phyloP scores from a whole-genome alignment of 2,113 vertebrate species.

The Puffinus mauretanicus region DNA sequence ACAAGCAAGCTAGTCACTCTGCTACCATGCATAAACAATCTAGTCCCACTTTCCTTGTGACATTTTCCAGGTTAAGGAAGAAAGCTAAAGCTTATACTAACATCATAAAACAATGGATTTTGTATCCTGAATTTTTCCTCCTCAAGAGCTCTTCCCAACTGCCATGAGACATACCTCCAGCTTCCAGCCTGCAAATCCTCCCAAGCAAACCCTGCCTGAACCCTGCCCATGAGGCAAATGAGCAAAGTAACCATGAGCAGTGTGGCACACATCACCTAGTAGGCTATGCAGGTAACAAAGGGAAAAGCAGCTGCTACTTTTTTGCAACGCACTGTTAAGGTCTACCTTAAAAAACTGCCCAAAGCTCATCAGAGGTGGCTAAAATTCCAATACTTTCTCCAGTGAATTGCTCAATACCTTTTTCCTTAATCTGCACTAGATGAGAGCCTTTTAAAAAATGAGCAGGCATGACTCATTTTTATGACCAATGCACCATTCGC shows the following conservation, averaged over 20 bases:
- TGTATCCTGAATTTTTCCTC: not conserved
- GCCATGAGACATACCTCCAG: not conserved
- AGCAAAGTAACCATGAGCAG: not conserved
- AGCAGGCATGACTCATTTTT: constrained; percentile 66
- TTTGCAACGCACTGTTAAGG: not conserved
- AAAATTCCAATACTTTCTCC: constrained; percentile 13
- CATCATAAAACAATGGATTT: not conserved
- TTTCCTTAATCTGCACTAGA: constrained; percentile 6
- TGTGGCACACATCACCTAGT: not conserved
- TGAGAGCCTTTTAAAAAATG: constrained; percentile 53
- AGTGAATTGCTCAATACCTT: constrained; percentile 25
- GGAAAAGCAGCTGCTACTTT: not conserved
- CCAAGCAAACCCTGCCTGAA: not conserved
- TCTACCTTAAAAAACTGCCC: not conserved
- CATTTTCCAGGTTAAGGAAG: not conserved
- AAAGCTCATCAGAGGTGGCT: not conserved
- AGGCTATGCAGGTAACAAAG: not conserved
- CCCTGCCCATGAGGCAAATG: not conserved
- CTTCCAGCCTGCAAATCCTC: not conserved
- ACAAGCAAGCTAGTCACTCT: not conserved
- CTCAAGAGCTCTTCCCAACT: not conserved
- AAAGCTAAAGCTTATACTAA: not conserved
- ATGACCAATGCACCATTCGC: constrained; percentile 54
- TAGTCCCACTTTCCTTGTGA: not conserved
- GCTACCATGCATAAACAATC: not conserved